Evolutionary conservation across 2,113 vertebrate species (phyloP).

Genomic region (Leuciscus idus): DNA sequence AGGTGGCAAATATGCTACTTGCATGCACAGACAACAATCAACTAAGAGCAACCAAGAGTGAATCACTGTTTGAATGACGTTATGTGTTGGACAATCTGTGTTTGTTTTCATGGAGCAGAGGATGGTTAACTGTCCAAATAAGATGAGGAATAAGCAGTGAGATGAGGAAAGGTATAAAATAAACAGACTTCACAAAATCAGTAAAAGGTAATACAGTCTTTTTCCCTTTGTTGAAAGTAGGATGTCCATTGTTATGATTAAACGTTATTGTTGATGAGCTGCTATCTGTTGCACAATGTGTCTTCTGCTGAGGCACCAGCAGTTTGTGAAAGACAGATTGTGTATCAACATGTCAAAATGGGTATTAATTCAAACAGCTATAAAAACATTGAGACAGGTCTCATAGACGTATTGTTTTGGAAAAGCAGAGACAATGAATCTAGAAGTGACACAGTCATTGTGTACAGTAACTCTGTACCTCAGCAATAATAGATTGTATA

Average conservation of each 20-base stretch:
- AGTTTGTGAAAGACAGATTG: conserved; percentile 21
- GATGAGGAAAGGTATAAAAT: not conserved
- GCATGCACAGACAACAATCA: not conserved
- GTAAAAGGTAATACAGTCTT: not conserved
- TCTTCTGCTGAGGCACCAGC: conserved; percentile 20
- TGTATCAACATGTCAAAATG: conserved; percentile 40
- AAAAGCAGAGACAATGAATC: conserved; percentile 37
- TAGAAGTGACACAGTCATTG: not conserved
- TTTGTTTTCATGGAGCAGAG: conserved; percentile 27
- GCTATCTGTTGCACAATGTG: conserved; percentile 7
- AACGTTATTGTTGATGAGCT: conserved; percentile 19
- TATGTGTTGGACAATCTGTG: conserved; percentile 40
- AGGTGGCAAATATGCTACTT: not conserved
- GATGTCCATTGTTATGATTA: conserved; percentile 6
- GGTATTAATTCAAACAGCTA: conserved; percentile 30
- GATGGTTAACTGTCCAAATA: conserved; percentile 33
- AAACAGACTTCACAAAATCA: not conserved
- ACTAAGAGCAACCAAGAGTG: not conserved
- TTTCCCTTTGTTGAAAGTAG: conserved; percentile 3
- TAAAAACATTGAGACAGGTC: conserved; percentile 34
- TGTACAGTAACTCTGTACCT: conserved; percentile 6
- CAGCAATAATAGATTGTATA: not conserved
- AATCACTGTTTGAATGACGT: conserved; percentile 38
- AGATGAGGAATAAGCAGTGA: not conserved
- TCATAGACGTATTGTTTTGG: conserved; percentile 22